Evolutionary conservation across 2,888 invertebrate species (phyloP).

Genomic region (Drosophila mimetica): DNA sequence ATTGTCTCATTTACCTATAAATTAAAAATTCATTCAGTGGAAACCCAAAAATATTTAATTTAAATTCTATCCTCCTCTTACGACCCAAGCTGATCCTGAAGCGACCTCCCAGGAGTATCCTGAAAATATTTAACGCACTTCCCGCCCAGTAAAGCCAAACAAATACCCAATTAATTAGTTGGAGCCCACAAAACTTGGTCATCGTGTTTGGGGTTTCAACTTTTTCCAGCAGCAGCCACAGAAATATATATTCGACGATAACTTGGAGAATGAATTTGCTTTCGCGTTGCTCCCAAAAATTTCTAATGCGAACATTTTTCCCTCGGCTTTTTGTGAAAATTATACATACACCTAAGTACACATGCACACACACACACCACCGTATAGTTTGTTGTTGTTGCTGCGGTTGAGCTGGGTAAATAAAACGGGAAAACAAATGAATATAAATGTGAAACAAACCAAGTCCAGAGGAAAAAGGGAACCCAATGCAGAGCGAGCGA

Average conservation of each 20-base stretch:
- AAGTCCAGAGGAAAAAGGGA: conserved; percentile 49
- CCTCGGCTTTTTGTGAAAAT: conserved; percentile 53
- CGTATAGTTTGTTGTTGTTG: conserved; percentile 1
- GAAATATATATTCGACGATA: conserved; percentile 43
- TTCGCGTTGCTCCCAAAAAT: conserved; percentile 15
- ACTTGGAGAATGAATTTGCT: conserved; percentile 34
- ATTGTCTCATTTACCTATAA: no score
- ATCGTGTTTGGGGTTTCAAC: conserved; percentile 20
- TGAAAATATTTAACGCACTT: conserved; percentile 7
- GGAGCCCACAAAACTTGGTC: conserved; percentile 38
- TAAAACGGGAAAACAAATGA: conserved; percentile 74
- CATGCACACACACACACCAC: conserved; percentile 19
- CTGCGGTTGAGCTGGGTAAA: conserved; percentile 56
- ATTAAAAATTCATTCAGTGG: background rate
- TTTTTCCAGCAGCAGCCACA: conserved; percentile 8
- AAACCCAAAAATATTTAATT: conserved; percentile 14
- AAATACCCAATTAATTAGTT: conserved; percentile 45
- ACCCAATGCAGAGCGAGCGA: conserved; percentile 21
- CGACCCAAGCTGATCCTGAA: conserved; percentile 9
- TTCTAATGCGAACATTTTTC: conserved; percentile 36
- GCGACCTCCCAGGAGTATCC: conserved; percentile 6
- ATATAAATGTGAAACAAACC: conserved; percentile 77
- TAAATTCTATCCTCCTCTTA: conserved; percentile 5
- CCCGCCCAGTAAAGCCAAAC: conserved; percentile 11
- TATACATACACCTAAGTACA: conserved; percentile 46